These are phyloP conservation scores for Micronycteris hirsuta DNA, from an alignment of 2,113 vertebrate species.

Conservation along the genomic window DNA sequence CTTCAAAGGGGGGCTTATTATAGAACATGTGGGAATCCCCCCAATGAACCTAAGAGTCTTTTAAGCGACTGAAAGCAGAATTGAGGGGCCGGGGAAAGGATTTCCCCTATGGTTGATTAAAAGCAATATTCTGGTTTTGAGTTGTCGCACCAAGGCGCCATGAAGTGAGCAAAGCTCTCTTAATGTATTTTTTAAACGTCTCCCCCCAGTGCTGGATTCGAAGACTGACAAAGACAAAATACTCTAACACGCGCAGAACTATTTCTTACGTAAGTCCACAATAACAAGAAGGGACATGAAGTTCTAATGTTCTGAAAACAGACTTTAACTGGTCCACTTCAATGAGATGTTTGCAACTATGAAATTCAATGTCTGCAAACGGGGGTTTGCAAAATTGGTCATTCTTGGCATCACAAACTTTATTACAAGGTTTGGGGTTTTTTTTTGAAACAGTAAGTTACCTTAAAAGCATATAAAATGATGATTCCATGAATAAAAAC, in stretches of 20 bases:
- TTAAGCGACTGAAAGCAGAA: conserved; percentile 43
- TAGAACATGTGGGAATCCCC: conserved; percentile 37
- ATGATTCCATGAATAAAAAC: not conserved
- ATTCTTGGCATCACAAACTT: not conserved
- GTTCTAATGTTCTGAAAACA: not conserved
- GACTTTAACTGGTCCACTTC: not conserved
- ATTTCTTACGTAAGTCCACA: not conserved
- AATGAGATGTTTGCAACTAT: not conserved
- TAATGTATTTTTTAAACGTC: not conserved
- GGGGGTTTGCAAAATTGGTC: not conserved
- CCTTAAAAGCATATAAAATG: not conserved
- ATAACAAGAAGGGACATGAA: not conserved
- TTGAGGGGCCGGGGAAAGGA: conserved; percentile 41
- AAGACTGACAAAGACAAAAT: not conserved
- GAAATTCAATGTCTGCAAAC: not conserved
- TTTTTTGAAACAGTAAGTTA: not conserved
- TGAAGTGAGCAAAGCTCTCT: not conserved
- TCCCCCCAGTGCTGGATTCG: not conserved
- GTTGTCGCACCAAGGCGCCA: not conserved
- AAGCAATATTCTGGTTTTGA: conserved; percentile 55
- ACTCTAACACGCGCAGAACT: not conserved
- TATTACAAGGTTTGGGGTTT: not conserved
- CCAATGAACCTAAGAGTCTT: not conserved
- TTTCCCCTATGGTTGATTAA: conserved; percentile 55
- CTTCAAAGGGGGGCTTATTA: not conserved